Base-by-base conservation (phyloP, 2,797 vertebrate species). In the Melanotaenia trifasciata region DNA sequence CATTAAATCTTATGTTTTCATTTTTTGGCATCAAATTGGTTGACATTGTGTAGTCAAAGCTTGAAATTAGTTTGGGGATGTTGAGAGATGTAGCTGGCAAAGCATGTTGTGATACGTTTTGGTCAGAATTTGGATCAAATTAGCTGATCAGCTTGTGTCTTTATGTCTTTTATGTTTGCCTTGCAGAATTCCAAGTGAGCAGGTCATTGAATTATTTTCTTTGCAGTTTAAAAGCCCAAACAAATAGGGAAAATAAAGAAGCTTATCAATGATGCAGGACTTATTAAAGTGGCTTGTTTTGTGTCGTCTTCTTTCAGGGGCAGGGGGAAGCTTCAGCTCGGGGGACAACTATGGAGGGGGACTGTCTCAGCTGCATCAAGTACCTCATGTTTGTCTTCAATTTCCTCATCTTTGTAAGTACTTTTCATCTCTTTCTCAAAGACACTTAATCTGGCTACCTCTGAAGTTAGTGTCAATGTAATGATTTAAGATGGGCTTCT, bases 361-460 rank as follows among this genome's bases (percentile, higher is more conserved):
- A 98, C 87, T 97, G 96, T 85, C 94, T 99, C 88, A 97, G 96
- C 94, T 97, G 97, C 91, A 95, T 98, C 93, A 98, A 97, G 90
- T 97, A 97, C 82, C 94, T 98, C 92, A 97, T 98, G 97, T 97
- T 98, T 80, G 95, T 97, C 91, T 97, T 98, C 94, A 98, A 98
- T 91, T 97, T 98, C 93, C 95, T 98, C 87, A 97, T 99, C 82
- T 97, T 97, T 87, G 97, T 99, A 90, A 98, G 97, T 97, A 92
- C 86, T 86, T 80, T 60, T 72, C 71, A 50, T 67, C 69, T 68
- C 70, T 75, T 51, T 72, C 64, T 84, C 61, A 68, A 80, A 76
- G 70, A 65, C 69, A 33, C 74, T 81, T 70, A 61, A 76, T 84
- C 70, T 65, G 62, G 35, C 81, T 18, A 47, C 78, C 80, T 85